A percentile compares a stretch with the other conserved stretches of the same genome.
Conservation (phyloP, 1,140 invertebrate species). For the Cotesia chilonis region DNA sequence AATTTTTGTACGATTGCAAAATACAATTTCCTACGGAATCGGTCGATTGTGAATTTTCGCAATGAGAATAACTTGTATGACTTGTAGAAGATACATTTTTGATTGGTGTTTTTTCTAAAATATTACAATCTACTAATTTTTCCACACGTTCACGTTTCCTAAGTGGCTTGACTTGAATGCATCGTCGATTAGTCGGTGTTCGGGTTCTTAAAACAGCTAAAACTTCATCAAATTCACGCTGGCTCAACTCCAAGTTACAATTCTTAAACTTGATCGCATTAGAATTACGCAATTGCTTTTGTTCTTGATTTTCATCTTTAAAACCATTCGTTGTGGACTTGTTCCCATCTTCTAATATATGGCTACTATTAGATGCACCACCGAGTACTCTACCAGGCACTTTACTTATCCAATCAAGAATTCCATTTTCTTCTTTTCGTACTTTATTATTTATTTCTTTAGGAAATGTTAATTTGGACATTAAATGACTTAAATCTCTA, state of each 20-base stretch:
- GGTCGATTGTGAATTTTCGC: slow-evolving; percentile 6
- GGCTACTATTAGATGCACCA: slow-evolving; percentile 35
- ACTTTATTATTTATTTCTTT: slow-evolving; percentile 28
- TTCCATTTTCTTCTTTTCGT: slow-evolving; percentile 49
- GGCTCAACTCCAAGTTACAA: slow-evolving; percentile 63
- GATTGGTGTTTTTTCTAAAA: slow-evolving; percentile 9
- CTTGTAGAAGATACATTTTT: neutral
- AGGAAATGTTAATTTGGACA: slow-evolving; percentile 54
- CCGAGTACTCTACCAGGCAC: slow-evolving; percentile 53
- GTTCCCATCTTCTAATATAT: neutral
- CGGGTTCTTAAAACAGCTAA: slow-evolving; percentile 61
- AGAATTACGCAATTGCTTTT: slow-evolving; percentile 27
- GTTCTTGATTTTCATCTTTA: slow-evolving; percentile 45
- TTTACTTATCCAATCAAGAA: slow-evolving; percentile 58
- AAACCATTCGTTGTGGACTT: slow-evolving; percentile 12
- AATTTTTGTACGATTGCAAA: slow-evolving; percentile 25
- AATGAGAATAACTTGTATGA: slow-evolving; percentile 31
- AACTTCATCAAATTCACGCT: slow-evolving; percentile 64
- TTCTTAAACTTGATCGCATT: slow-evolving; percentile 51
- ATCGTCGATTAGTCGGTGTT: slow-evolving; percentile 51
- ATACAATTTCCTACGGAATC: slow-evolving; percentile 21
- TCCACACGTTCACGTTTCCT: slow-evolving; percentile 50
- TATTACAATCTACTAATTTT: slow-evolving; percentile 39
- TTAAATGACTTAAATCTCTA: slow-evolving; percentile 52
- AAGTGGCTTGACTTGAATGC: slow-evolving; percentile 45